Evolutionary conservation across 2,888 invertebrate genomes (phyloP), one percentile per base, ranked within the genome.

Genomic region (Allolobophora icterica): DNA sequence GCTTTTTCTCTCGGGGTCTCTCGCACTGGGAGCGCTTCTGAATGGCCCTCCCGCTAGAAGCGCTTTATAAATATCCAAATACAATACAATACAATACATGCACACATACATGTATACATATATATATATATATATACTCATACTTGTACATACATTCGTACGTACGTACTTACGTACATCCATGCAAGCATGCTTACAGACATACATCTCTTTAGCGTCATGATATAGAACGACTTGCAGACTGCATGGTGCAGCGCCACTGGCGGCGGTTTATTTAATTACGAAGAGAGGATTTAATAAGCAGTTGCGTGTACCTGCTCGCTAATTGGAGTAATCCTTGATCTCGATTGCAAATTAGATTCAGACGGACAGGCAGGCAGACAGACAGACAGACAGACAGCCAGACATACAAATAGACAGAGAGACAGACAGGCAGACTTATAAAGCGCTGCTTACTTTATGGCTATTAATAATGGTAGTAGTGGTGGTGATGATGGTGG

Each of bases 301-400:
- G 71, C 90, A 90, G n/a, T 71, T 38, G 71, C 90, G 71, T 71
- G 71, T 38, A 90, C 58, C 8, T 71, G 38, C 34, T 71, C 90
- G 30, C 58, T 71, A 52, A 90, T 71, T 71, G 58, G 38, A 52
- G 71, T 71, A 90, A 52, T 71, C 90, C 52, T 71, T 71, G 35
- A 90, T 38, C 90, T 71, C 58, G 71, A 52, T 71, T 38, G 71
- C 90, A n/a, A n/a, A 71, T 71, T 71, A 90, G 35, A 90, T 71
- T 71, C 90, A 71, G 71, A 71, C 71, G 5, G 71, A 71, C 71
- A 71, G 71, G 17, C n/a, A 71, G 30, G n/a, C 71, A 71, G 58
- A 71, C 90, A 90, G 58, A 71, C 90, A 90, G 58, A 90, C 90
- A 90, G 58, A 90, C 90, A 90, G 58, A 71, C 90, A 90, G 58